phyloP scores from a whole-genome alignment of 2,888 invertebrate species.

The Meloe dianella region DNA sequence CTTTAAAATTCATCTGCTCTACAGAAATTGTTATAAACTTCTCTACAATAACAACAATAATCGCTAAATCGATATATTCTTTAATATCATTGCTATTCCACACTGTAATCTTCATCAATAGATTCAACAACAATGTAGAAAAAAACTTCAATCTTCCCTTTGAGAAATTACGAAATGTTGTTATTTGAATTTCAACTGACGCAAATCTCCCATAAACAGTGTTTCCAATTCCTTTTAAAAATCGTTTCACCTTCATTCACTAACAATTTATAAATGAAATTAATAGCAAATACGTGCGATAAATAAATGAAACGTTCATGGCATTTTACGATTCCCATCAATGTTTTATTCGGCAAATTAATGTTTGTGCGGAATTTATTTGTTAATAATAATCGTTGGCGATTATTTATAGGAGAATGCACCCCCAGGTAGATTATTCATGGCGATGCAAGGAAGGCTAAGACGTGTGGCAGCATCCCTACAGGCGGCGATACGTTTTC shows the following conservation, averaged over 20 bases:
- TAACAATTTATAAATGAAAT: not conserved
- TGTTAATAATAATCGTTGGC: not conserved
- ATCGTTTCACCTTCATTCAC: not conserved
- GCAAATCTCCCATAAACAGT: conserved; percentile 7
- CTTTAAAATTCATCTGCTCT: no score
- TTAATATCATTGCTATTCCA: no score
- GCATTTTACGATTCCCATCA: no score
- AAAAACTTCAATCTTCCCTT: no score
- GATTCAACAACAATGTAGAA: no score
- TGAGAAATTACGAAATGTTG: no score
- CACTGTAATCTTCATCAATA: no score
- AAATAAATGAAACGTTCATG: not conserved
- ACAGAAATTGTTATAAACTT: no score
- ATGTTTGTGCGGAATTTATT: no score
- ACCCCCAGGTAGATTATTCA: conserved; percentile 47
- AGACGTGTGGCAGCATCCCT: conserved; percentile 55
- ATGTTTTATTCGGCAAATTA: no score
- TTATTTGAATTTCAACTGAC: conserved; percentile 9
- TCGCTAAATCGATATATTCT: no score
- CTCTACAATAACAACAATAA: no score
- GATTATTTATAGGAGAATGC: conserved; percentile 47
- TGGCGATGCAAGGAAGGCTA: conserved; percentile 53
- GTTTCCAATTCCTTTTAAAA: not conserved
- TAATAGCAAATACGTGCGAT: not conserved
- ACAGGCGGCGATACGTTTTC: conserved; percentile 57